Percentiles rank a stretch among this genome's conserved stretches.
Evolutionary conservation across 2,113 vertebrate species (phyloP).

Genomic region (Notiomystis cincta): DNA sequence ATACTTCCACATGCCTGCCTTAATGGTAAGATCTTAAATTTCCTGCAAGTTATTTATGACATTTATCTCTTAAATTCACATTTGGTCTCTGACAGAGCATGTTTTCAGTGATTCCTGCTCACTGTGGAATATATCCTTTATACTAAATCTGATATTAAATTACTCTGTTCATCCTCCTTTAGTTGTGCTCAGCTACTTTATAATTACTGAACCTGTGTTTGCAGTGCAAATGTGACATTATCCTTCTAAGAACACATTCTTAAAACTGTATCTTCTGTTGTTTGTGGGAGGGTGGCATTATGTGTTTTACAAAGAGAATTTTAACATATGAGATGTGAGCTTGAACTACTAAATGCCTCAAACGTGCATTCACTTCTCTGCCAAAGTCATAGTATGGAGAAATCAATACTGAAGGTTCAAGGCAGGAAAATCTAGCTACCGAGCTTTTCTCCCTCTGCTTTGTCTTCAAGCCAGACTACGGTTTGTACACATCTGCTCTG

Average conservation of each 20-base stretch:
- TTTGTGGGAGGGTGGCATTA: neutral
- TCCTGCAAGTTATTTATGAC: neutral
- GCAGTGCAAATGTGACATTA: fast-evolving
- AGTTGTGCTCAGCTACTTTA: neutral
- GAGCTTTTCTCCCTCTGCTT: neutral
- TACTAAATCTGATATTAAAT: neutral
- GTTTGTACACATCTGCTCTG: neutral
- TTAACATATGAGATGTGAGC: neutral
- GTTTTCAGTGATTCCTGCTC: neutral
- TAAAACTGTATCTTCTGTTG: neutral
- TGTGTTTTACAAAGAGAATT: neutral
- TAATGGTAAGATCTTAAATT: neutral
- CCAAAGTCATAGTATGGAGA: neutral
- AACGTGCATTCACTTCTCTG: neutral
- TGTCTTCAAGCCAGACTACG: neutral
- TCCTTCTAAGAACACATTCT: neutral
- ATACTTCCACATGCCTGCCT: neutral
- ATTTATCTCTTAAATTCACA: neutral
- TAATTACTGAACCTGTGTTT: neutral
- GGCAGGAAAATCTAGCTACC: neutral
- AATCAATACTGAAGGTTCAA: neutral
- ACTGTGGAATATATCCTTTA: neutral
- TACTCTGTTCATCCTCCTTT: neutral
- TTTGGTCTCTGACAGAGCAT: neutral
- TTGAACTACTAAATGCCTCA: neutral